Evolutionary conservation across 2,888 invertebrate genomes (phyloP), one percentile per base, ranked within the genome.

Genomic region (Orthonevra nobilis): DNA sequence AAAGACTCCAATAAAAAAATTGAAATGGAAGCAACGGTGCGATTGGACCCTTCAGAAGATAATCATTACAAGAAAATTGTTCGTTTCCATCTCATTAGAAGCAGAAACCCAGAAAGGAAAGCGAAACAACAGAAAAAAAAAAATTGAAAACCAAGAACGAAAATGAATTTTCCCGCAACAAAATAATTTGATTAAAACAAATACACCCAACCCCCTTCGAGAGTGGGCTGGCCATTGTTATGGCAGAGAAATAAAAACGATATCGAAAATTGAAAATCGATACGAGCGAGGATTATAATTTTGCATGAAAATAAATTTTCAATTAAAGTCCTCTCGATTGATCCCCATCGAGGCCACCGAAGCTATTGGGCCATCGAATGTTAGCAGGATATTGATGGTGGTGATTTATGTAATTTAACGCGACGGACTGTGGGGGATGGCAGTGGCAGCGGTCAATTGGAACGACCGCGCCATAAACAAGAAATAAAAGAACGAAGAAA

Each of bases 221-320:
- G n/a, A n/a, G n/a, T n/a, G n/a, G n/a, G n/a, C n/a, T n/a, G n/a
- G n/a, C n/a, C n/a, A n/a, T n/a, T n/a, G n/a, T n/a, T n/a, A n/a
- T 4, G 32, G n/a, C 10, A n/a, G 1, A 10, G 2, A 10, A 32
- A 32, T 10, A 4, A 10, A 10, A 10, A n/a, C 9, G 10, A 6
- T n/a, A 32, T 32, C 1, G n/a, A n/a, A 7, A n/a, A 7, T 9
- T 12, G n/a, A 12, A 12, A 32, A 36, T 36, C 15, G 40, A 50
- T 68, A 15, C 58, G 10, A 40, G 50, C 58, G 10, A 40, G 50
- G 58, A 58, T 58, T 69, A 58, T 56, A 69, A 50, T 38, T 56
- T 63, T 46, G 50, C 42, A 64, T 64, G 50, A 38, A 60, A 69
- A 70, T 70, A 75, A 63, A 75, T 75, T 75, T 69, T 40, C 54